Conservation (phyloP, 1,140 invertebrate genomes). For the Halotydeus destructor region DNA sequence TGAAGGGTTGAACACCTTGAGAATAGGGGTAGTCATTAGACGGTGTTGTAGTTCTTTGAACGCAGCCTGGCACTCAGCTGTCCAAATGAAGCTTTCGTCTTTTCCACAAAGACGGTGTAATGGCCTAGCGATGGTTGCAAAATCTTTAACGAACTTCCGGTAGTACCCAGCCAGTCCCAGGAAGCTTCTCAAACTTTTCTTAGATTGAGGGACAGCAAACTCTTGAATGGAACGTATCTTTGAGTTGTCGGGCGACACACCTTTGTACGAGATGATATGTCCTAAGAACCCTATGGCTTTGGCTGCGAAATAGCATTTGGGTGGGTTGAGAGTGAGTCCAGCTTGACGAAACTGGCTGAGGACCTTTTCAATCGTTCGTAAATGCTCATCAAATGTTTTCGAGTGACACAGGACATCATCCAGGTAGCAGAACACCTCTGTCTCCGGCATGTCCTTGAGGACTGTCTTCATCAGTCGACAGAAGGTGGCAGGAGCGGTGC, state of each 20-base stretch:
- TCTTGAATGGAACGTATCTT: constrained; percentile 7
- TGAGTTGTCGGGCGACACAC: neutral
- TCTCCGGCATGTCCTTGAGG: constrained; percentile 4
- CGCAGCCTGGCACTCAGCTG: constrained; percentile 19
- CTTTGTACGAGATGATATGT: constrained; percentile 10
- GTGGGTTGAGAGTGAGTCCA: constrained; percentile 10
- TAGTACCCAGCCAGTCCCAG: constrained; percentile 10
- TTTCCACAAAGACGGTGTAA: constrained; percentile 23
- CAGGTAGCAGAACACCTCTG: neutral
- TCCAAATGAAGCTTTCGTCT: constrained; percentile 23
- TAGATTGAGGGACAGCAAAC: constrained; percentile 7
- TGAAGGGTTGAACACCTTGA: no score
- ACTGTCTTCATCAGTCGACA: constrained; percentile 16
- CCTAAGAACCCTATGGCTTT: constrained; percentile 14
- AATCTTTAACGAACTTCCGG: constrained; percentile 7
- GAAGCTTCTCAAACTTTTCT: constrained; percentile 6
- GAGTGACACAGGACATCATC: constrained; percentile 3
- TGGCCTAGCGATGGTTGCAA: constrained; percentile 3
- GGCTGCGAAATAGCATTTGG: constrained; percentile 13
- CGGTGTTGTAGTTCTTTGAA: no score
- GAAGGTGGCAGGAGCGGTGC: constrained; percentile 22
- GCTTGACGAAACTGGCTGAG: constrained; percentile 14
- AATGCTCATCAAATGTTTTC: neutral
- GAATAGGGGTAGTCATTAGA: no score
- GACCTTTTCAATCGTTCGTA: constrained; percentile 16